phyloP scores from a whole-genome alignment of 2,888 invertebrate species.

The Drosophila fungiperda region DNA sequence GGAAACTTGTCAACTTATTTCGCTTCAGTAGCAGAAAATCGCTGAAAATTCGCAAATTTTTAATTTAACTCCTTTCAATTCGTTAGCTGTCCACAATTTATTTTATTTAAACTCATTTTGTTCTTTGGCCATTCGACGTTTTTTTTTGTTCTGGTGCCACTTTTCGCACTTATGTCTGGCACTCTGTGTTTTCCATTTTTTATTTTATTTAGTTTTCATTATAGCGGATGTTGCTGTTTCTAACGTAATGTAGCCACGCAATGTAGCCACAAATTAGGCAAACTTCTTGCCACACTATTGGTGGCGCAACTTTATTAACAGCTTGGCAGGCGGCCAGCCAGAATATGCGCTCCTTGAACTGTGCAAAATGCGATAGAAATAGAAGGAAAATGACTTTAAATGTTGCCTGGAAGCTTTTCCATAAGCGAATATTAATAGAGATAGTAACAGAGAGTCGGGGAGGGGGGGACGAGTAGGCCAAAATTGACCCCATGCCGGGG shows the following conservation, averaged over 20 bases:
- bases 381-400: constrained; percentile 16
- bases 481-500: constrained; percentile 6
- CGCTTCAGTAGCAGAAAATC: constrained; percentile 7
- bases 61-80: constrained; percentile 26
- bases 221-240: constrained; percentile 6
- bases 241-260: constrained; percentile 23
- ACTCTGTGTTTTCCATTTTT: constrained; percentile 15
- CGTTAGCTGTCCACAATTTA: constrained; percentile 1
- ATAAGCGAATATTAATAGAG: constrained; percentile 55
- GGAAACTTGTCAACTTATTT: background rate
- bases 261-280: constrained; percentile 65
- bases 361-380: constrained; percentile 1
- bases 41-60: constrained; percentile 18
- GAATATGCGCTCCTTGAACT: constrained; percentile 39
- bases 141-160: constrained; percentile 28
- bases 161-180: constrained; percentile 45
- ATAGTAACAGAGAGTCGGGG: background rate
- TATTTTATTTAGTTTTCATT: constrained; percentile 24
- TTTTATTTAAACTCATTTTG: constrained; percentile 14
- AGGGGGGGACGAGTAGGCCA: background rate
- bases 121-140: constrained; percentile 2
- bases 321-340: constrained; percentile 62
- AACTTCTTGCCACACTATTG: constrained; percentile 54
- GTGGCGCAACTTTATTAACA: constrained; percentile 62
- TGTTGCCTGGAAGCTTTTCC: constrained; percentile 12